Evolutionary conservation across 2,797 vertebrate species (phyloP).

Genomic region (Choloepus didactylus): DNA sequence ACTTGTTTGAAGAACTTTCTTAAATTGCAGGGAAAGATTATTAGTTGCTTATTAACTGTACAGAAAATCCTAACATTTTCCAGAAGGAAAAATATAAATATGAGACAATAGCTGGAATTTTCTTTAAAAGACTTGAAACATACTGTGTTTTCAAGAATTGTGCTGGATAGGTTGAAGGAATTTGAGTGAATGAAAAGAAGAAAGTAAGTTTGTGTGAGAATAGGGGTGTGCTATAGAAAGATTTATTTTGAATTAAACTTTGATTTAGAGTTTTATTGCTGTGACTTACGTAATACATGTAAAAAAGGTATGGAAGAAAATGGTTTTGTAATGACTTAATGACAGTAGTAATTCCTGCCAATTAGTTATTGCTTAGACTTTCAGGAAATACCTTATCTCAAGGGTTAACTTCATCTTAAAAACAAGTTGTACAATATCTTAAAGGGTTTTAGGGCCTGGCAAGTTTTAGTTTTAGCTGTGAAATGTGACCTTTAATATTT

Average conservation of each 20-base stretch:
- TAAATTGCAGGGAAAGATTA: conserved; percentile 53
- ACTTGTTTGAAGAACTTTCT: conserved; percentile 27
- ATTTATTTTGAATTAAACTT: conserved; percentile 56
- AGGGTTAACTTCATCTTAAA: conserved; percentile 57
- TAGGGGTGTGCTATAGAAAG: conserved; percentile 1
- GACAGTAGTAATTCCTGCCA: neutral
- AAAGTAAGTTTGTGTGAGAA: conserved; percentile 29
- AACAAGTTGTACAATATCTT: conserved; percentile 33
- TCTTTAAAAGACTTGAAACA: conserved; percentile 55
- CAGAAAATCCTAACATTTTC: conserved; percentile 41
- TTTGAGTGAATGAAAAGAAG: conserved; percentile 52
- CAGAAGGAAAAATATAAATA: conserved; percentile 41
- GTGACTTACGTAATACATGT: conserved; percentile 12
- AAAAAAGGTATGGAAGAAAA: neutral
- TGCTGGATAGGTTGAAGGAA: conserved; percentile 16
- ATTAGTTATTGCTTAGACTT: conserved; percentile 30
- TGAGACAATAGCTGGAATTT: conserved; percentile 39
- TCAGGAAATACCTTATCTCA: conserved; percentile 24
- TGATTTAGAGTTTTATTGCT: conserved; percentile 59
- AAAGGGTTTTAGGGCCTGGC: neutral
- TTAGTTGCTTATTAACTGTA: conserved; percentile 48
- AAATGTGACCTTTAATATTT: conserved; percentile 72
- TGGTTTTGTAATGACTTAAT: conserved; percentile 25
- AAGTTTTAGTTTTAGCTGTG: conserved; percentile 43
- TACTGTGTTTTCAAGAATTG: conserved; percentile 15